phyloP scores from a whole-genome alignment of 2,888 invertebrate species.

The Apamea anceps region DNA sequence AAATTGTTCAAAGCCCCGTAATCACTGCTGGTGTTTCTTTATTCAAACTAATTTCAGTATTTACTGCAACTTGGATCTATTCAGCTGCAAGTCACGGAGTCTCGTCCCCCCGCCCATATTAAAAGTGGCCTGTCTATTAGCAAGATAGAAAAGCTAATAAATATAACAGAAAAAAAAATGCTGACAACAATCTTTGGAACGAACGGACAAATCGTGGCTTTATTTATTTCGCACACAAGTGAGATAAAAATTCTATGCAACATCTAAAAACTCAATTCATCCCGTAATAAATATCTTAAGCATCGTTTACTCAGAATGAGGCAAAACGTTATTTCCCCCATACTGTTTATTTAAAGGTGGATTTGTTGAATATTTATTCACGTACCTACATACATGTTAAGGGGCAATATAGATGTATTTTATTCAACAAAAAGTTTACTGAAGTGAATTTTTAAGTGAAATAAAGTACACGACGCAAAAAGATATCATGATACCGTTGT shows the following conservation, averaged over 20 bases:
- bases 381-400: constrained; percentile 77
- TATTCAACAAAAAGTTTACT: constrained; percentile 62
- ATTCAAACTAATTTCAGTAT: constrained; percentile 30
- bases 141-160: constrained; percentile 45
- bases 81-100: constrained; percentile 36
- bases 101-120: constrained; percentile 18
- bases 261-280: constrained; percentile 87
- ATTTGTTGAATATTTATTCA: constrained; percentile 89
- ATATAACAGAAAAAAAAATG: constrained; percentile 34
- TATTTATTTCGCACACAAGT: constrained; percentile 70
- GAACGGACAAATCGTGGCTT: constrained; percentile 49
- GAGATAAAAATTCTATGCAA: constrained; percentile 78
- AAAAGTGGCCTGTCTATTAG: constrained; percentile 32
- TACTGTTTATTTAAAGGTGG: constrained; percentile 90
- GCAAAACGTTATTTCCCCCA: constrained; percentile 87
- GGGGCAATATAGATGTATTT: constrained; percentile 69
- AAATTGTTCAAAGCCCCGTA: constrained; percentile 38
- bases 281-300: constrained; percentile 89
- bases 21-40: constrained; percentile 33
- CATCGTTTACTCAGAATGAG: constrained; percentile 88
- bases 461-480: constrained; percentile 34
- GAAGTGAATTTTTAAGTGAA: constrained; percentile 56
- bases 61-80: constrained; percentile 31
- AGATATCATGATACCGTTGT: constrained; percentile 31
- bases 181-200: constrained; percentile 39